Percentiles rank a stretch among this genome's conserved stretches.
phyloP scores from a whole-genome alignment of 2,797 vertebrate genomes.

The Cyclura pinguis region DNA sequence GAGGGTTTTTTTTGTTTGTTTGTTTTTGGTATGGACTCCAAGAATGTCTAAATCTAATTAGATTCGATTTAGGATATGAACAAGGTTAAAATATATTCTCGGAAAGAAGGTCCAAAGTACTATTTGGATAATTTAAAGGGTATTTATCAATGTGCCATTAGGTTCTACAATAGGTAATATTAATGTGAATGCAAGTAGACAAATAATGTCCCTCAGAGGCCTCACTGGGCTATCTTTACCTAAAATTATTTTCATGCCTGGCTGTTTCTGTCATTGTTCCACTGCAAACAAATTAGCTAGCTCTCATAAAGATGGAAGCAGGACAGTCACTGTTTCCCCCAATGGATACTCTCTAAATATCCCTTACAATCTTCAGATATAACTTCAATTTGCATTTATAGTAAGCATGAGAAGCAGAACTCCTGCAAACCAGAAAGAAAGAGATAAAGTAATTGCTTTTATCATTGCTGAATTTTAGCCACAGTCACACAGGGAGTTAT shows the following conservation, averaged over 20 bases:
- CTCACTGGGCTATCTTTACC: not conserved
- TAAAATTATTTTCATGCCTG: slow-evolving; percentile 8
- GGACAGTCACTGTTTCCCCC: not conserved
- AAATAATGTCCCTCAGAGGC: not conserved
- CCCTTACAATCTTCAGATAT: too few relatives aligned
- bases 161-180: not conserved
- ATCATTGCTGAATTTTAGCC: not conserved
- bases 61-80: not conserved
- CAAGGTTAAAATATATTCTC: not conserved
- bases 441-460: not conserved
- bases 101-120: not conserved
- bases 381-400: not conserved
- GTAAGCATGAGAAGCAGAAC: not conserved
- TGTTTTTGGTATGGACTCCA: not conserved
- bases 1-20: not conserved
- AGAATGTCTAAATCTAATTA: not conserved
- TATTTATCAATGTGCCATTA: not conserved
- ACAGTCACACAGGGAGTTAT: not conserved
- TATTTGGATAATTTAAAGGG: not conserved
- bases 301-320: not conserved
- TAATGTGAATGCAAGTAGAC: not conserved
- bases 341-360: not conserved
- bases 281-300: slow-evolving; percentile 11
- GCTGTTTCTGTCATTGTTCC: slow-evolving; percentile 14
- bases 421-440: not conserved